These are phyloP conservation scores for Plemyria rubiginata DNA, from an alignment of 2,888 invertebrate species.

Conservation along the genomic window DNA sequence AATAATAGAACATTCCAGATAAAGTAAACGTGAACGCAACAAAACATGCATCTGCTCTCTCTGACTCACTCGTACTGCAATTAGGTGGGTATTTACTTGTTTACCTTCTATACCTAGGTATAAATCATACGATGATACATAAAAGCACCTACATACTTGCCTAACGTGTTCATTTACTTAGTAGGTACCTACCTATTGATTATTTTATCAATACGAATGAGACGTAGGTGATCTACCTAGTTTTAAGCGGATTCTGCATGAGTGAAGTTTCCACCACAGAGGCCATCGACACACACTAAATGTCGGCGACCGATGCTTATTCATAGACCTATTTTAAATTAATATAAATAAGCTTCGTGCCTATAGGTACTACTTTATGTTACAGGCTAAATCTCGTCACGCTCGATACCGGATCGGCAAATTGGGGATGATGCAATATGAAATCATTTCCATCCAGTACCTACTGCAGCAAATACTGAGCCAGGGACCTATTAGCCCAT, in stretches of 20 bases:
- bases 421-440: slow-evolving; percentile 27
- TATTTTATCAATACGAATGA: slow-evolving; percentile 22
- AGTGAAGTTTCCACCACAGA: slow-evolving; percentile 27
- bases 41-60: slow-evolving; percentile 19
- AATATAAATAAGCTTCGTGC: slow-evolving; percentile 24
- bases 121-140: slow-evolving; percentile 16
- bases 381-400: slow-evolving; percentile 16
- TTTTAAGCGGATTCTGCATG: slow-evolving; percentile 2
- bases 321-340: slow-evolving; percentile 38
- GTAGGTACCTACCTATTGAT: no score
- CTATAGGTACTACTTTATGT: no score
- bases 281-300: slow-evolving; percentile 35
- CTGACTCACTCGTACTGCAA: slow-evolving; percentile 28
- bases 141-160: not conserved
- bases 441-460: slow-evolving; percentile 23
- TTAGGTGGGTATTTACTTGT: slow-evolving; percentile 18
- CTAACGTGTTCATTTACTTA: not conserved
- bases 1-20: slow-evolving; percentile 21
- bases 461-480: no score
- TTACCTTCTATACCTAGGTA: not conserved
- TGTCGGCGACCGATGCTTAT: slow-evolving; percentile 23
- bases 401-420: slow-evolving; percentile 23
- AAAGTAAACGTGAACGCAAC: slow-evolving; percentile 15
- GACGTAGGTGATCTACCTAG: slow-evolving; percentile 4
- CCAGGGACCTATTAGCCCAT: no score